Evolutionary conservation across 2,888 invertebrate species (phyloP).

Genomic region (Pseudococcus viburni): DNA sequence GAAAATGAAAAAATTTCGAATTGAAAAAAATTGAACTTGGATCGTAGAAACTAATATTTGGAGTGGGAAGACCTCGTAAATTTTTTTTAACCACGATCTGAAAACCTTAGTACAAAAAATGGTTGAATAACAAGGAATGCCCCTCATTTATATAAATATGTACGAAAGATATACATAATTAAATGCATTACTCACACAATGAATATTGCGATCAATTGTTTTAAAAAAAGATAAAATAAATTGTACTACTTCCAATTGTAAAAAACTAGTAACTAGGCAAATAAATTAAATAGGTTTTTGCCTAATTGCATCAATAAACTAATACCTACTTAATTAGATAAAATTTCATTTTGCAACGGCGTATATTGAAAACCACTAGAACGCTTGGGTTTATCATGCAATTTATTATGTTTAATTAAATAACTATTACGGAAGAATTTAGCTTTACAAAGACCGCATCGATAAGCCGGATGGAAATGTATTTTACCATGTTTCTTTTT

Average conservation of each 20-base stretch:
- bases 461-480: slow-evolving; percentile 69
- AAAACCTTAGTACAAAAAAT: too few relatives aligned
- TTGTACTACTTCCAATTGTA: not conserved
- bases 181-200: too few relatives aligned
- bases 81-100: too few relatives aligned
- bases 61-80: too few relatives aligned
- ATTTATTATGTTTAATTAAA: slow-evolving; percentile 69
- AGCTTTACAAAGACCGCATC: slow-evolving; percentile 70
- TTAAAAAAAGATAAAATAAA: not conserved
- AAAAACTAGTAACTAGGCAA: not conserved
- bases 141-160: too few relatives aligned
- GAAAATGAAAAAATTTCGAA: too few relatives aligned
- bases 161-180: too few relatives aligned
- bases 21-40: not conserved
- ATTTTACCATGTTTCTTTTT: slow-evolving; percentile 69
- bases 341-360: not conserved
- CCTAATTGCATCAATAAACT: not conserved
- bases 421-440: slow-evolving; percentile 70
- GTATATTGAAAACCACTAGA: not conserved
- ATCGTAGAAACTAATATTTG: too few relatives aligned
- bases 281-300: not conserved
- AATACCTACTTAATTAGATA: not conserved
- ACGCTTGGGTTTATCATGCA: slow-evolving; percentile 68
- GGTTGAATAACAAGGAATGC: too few relatives aligned
- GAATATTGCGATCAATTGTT: too few relatives aligned